phyloP scores from a whole-genome alignment of 1,140 invertebrate species.

The Drosophila murphyi region DNA sequence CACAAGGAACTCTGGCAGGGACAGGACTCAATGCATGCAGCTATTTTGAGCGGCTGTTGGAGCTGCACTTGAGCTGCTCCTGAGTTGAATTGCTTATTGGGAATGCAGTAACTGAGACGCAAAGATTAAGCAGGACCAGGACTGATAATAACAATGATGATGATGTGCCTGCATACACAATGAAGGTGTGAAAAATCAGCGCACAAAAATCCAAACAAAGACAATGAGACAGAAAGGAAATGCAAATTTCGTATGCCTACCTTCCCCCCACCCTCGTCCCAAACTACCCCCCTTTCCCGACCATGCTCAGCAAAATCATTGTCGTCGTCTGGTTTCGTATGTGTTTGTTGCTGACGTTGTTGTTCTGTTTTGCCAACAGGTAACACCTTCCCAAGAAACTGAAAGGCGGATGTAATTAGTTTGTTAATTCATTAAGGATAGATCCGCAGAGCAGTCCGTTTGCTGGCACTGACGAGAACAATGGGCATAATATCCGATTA shows the following conservation, averaged over 20 bases:
- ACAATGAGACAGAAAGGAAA: conserved; percentile 63
- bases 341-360: background rate
- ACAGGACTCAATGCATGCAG: background rate
- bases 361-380: conserved; percentile 79
- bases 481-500: conserved; percentile 45
- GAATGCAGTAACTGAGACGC: conserved; percentile 2
- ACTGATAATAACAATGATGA: conserved; percentile 7
- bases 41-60: conserved; percentile 6
- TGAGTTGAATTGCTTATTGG: conserved; percentile 45
- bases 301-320: background rate
- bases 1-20: conserved; percentile 3
- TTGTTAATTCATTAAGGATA: conserved; percentile 61
- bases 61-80: conserved; percentile 46
- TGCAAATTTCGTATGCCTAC: conserved; percentile 59
- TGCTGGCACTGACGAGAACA: conserved; percentile 9
- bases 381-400: conserved; percentile 53
- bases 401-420: conserved; percentile 73
- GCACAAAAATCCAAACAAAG: conserved; percentile 68
- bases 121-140: background rate
- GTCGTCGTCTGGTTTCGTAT: background rate
- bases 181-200: conserved; percentile 80
- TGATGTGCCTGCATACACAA: conserved; percentile 20
- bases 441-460: background rate
- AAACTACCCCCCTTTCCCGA: background rate
- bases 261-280: background rate